Evolutionary conservation across 2,888 invertebrate species (phyloP), one percentile per base, ranked within the genome.

Genomic region (Andrena chrysosceles): DNA sequence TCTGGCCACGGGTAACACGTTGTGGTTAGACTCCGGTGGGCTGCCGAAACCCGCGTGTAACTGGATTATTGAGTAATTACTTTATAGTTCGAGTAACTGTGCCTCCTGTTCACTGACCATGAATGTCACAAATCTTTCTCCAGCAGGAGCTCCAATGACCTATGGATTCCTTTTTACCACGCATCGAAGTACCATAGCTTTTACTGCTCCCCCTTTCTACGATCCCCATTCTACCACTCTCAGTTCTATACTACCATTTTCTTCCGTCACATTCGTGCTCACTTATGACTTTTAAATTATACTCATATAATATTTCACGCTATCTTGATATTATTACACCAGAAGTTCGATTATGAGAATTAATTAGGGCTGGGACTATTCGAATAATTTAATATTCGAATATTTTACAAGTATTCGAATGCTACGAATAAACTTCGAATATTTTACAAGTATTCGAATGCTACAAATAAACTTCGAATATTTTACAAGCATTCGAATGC

Each of bases 1-100:
- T 69, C 68, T 63, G 54, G 68, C 82, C 76, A 70, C 68, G 52
- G n/a, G 56, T 72, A 77, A 76, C 63, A 59, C 72, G 64, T 72
- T 81, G 64, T 48, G 82, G 75, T 76, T 33, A 49, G 59, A 69
- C 31, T 63, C 63, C 23, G 63, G 49, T 42, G 66, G 26, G 49
- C 56, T 67, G 8, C 66, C 60, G 62, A 68, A 83, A 72, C 70
- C 72, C 23, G 72, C 49, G 82, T 63, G 23, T 66, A 72, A 77
- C 67, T 72, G 49, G 49, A 52, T 83, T 81, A 81, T 63, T 42
- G 59, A 16, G 29, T 60, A 72, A 77, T 63, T 68, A 60, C 31
- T 31, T 83, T 59, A 26, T n/a, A 59, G 31, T 59, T 49, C 26
- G 31, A 26, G 59, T 71, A 77, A 70, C 70, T 23, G 68, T 52